These are phyloP conservation scores for Hyppa rectilinea DNA, from an alignment of 2,888 invertebrate species.

Conservation along the genomic window DNA sequence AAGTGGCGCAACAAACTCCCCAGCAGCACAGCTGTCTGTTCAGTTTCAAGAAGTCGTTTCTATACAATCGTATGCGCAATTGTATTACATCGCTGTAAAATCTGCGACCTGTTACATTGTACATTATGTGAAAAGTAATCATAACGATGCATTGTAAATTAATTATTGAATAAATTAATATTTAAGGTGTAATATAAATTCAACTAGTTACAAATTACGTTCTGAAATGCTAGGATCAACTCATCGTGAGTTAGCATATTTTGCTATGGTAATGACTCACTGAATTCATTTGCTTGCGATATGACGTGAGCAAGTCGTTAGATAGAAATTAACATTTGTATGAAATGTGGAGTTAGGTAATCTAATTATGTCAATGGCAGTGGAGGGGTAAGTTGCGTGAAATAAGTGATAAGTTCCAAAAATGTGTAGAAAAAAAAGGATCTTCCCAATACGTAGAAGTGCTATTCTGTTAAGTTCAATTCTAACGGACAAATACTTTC, in stretches of 20 bases:
- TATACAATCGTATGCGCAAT: too few relatives aligned
- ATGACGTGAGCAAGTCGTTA: constrained; percentile 38
- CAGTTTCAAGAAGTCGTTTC: too few relatives aligned
- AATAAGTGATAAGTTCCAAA: constrained; percentile 8
- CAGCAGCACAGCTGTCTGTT: too few relatives aligned
- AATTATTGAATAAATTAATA: constrained; percentile 22
- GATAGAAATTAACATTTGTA: constrained; percentile 52
- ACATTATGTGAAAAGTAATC: constrained; percentile 52
- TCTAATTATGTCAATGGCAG: constrained; percentile 27
- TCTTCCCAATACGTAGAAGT: not conserved
- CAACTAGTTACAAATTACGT: constrained; percentile 36
- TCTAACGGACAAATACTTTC: not conserved
- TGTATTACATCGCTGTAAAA: not conserved
- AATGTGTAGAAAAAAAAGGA: not conserved
- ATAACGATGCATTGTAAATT: constrained; percentile 35
- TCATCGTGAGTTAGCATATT: constrained; percentile 54
- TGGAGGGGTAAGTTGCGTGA: not conserved
- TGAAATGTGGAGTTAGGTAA: constrained; percentile 38
- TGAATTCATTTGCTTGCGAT: constrained; percentile 41
- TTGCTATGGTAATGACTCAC: constrained; percentile 41
- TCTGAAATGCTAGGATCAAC: constrained; percentile 59
- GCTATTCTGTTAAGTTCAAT: not conserved
- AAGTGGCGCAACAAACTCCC: too few relatives aligned
- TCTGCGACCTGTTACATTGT: constrained; percentile 26
- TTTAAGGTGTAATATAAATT: constrained; percentile 50